Evolutionary conservation across 2,797 vertebrate genomes (phyloP), one percentile per base, ranked within the genome.

Genomic region (Lycodopsis pacificus): DNA sequence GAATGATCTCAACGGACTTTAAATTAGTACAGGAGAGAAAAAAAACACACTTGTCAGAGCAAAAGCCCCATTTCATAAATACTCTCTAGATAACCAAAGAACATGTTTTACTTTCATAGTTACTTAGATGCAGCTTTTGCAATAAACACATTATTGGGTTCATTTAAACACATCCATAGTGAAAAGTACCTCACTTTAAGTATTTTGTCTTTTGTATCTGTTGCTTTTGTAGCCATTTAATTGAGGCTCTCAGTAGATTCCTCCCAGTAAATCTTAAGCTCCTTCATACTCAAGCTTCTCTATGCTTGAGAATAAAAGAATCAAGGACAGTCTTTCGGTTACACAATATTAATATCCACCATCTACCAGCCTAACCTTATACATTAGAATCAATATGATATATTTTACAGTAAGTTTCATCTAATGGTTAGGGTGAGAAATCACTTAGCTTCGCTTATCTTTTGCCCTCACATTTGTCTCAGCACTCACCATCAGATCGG

Each of bases 381-480:
- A 30, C 3, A n/a, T 49, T 11, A 49, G 7, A 61, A 42, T 53
- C 42, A 5, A 59, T 62, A 30, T 63, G 20, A 53, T 82, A 30
- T 58, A 67, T 68, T 69, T 69, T 71, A 58, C 22, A 40, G 5
- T 69, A 13, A 7, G 5, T 71, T 51, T 48, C 20, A 53, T 44
- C 44, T 48, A 32, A 65, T 49, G 22, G 38, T 20, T 4, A 0
- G 4, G 34, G 20, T 65, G 36, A 75, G 49, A 72, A 68, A 64
- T 81, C 62, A 59, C 25, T 64, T 27, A 44, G 40, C 68, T 64
- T 61, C 14, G 62, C 42, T 76, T 65, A 68, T 80, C 51, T 73
- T 71, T 68, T 22, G 57, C 74, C 40, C 34, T 62, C 65, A 57
- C 74, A 76, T 84, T 83, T 64, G 53, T 81, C 68, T 80, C 46